Base-by-base conservation (phyloP, 1,140 invertebrate genomes). In the Dendrolimus punctatus region DNA sequence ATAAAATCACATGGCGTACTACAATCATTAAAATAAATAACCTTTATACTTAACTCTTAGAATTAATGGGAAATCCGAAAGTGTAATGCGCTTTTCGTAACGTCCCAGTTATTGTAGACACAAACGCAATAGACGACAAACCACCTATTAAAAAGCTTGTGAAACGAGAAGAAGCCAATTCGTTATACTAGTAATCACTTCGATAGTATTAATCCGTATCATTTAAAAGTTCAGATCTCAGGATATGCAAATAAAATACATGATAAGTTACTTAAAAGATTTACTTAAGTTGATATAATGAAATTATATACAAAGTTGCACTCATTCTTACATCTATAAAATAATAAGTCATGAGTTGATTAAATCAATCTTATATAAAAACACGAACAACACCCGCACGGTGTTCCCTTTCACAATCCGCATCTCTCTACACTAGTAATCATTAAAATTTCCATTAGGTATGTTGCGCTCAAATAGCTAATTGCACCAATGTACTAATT, bases 261-360 rank as follows among this genome's bases (percentile, higher is more conserved):
- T 59, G 56, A 68, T 79, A 71, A 81, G 59, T 81, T 80, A 82
- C 76, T 84, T 84, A 80, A 82, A 82, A 84, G 73, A 76, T 86
- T 86, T 84, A 86, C 82, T 85, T 85, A 84, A 73, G 71, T 69
- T 74, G 75, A 78, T 85, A 84, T 82, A 74, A 66, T 79, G 74
- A 82, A 85, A 23, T 70, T 85, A 83, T 85, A 83, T 85, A 85
- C 82, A 83, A 73, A 73, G 72, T 83, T 76, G 70, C 76, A 82
- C 70, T 81, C 78, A 76, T 55, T 67, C 77, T 80, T 85, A 83
- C 51, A 74, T 69, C 76, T 84, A 80, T 67, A 75, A 64, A 76
- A 77, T 79, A 68, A 75, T 71, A 82, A 80, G 77, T 84, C 73
- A 82, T 80, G 79, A 80, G 68, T 75, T 70, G 75, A 77, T 80